Evolutionary conservation across 2,888 invertebrate genomes (phyloP), one percentile per base, ranked within the genome.

Genomic region (Pseudococcus jackbeardsleyi): DNA sequence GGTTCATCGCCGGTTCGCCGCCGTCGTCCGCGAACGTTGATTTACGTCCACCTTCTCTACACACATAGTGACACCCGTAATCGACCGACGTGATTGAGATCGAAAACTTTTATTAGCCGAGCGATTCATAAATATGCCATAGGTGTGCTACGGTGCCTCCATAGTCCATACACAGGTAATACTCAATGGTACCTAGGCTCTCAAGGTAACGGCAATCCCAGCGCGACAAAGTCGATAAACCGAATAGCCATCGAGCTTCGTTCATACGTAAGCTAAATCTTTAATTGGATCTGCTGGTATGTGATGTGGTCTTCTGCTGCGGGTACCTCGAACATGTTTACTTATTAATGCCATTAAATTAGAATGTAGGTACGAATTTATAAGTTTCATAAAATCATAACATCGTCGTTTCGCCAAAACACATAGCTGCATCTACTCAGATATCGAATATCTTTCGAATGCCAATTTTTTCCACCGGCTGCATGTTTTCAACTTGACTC

Each of bases 51-150:
- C 17, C 54, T 17, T 46, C 26, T 33, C 26, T 33, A 33, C 26
- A 33, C 26, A 46, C 17, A 50, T 6, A 59, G 59, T 59, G 59
- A 59, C 59, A 59, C 59, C 59, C 59, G 59, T 59, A 59, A 59
- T 59, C 59, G 19, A 59, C 4, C 68, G 68, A 72, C 68, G 68
- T 72, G 68, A 72, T 72, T 72, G 68, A 72, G 26, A 72, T 72
- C 68, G 68, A 72, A 72, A 72, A 72, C 68, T 72, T 72, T 72
- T 72, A 72, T 72, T 72, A 72, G 68, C 12, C 68, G 11, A 72
- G 15, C 68, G 68, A 72, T 72, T 72, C 68, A 72, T 72, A 72
- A 72, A 72, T 72, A 72, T 72, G 68, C 68, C 68, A 59, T 59
- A 72, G 68, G 68, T 72, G 68, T 72, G 68, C 59, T 59, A 19